Percentiles rank a stretch among this genome's conserved stretches.
phyloP scores from a whole-genome alignment of 2,113 vertebrate species.

The Mirounga angustirostris region DNA sequence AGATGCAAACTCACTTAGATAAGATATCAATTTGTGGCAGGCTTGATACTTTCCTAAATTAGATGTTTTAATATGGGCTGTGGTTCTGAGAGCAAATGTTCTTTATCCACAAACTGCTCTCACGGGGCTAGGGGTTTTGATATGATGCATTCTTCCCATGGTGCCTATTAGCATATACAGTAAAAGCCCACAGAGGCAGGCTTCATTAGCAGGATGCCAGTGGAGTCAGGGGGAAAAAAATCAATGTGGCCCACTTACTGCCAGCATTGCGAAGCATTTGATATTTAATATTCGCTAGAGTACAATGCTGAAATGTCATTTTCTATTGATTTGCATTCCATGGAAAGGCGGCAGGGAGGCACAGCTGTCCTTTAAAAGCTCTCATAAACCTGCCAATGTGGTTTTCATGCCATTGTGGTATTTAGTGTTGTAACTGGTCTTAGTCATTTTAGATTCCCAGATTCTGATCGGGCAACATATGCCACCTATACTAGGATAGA shows the following conservation, averaged over 20 bases:
- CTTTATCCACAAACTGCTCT: background rate
- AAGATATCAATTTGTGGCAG: conserved; percentile 19
- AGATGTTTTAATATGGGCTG: background rate
- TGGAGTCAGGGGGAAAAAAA: background rate
- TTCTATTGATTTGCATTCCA: conserved; percentile 58
- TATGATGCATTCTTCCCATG: conserved; percentile 16
- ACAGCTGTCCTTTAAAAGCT: conserved; percentile 54
- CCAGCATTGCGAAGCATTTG: conserved; percentile 46
- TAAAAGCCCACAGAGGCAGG: conserved; percentile 27
- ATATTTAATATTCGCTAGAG: conserved; percentile 64
- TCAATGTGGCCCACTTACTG: conserved; percentile 42
- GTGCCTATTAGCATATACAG: conserved; percentile 18
- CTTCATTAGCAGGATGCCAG: conserved; percentile 53
- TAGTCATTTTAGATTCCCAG: conserved; percentile 57
- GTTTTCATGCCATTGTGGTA: conserved; percentile 2
- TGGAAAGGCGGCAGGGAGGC: background rate
- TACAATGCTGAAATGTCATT: conserved; percentile 57
- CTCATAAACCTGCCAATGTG: background rate
- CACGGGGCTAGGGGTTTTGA: background rate
- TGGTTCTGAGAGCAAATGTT: conserved; percentile 24
- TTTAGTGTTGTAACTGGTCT: conserved; percentile 52
- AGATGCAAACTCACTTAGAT: conserved; percentile 46
- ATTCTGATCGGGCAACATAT: conserved; percentile 10
- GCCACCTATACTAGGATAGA: background rate
- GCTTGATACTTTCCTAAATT: background rate